Evolutionary conservation across 1,140 invertebrate species (phyloP).

Genomic region (Dolichoris vasculosae): DNA sequence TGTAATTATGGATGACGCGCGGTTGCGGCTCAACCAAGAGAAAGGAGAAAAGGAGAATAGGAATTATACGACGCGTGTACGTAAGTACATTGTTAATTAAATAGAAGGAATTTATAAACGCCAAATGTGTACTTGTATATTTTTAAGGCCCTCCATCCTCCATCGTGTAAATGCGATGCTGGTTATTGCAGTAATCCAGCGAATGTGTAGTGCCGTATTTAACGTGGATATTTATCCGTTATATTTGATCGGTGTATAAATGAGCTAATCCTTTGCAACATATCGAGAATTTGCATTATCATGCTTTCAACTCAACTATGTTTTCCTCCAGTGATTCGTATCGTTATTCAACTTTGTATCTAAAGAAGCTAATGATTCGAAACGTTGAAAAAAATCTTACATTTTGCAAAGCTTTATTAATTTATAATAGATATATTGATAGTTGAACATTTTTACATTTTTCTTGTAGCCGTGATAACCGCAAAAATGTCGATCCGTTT

Average conservation of each 20-base stretch:
- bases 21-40: background rate
- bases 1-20: constrained; percentile 35
- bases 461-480: no score
- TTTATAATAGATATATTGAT: no score
- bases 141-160: constrained; percentile 11
- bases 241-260: constrained; percentile 1
- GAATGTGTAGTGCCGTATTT: background rate
- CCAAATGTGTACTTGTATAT: background rate
- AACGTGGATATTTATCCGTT: background rate
- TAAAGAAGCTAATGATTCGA: background rate
- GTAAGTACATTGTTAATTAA: constrained; percentile 38
- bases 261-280: background rate
- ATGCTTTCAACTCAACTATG: no score
- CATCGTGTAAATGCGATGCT: background rate
- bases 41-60: background rate
- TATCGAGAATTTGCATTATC: background rate
- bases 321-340: background rate
- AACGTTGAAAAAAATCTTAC: background rate
- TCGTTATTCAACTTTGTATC: background rate
- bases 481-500: no score
- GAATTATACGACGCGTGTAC: background rate
- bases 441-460: no score
- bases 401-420: no score
- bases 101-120: constrained; percentile 30
- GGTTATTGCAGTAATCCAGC: constrained; percentile 15